Conservation (phyloP, 92 coral and sea anemone species). For the Plumapathes pennacea region DNA sequence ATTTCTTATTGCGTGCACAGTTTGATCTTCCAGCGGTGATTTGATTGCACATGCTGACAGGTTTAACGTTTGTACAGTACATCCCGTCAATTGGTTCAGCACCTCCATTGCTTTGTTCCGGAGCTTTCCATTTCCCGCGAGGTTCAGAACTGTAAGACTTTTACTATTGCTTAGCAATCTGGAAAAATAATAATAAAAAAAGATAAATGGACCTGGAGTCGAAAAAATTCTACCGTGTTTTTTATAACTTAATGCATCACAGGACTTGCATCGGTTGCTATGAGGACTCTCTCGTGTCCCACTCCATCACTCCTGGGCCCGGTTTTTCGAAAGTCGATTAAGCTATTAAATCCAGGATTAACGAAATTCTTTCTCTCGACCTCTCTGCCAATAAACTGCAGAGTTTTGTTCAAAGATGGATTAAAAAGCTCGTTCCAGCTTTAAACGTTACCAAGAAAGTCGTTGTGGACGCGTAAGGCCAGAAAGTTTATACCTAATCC, state of each 20-base stretch:
- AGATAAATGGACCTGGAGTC: neutral
- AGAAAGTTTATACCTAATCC: no score
- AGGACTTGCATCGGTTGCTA: neutral
- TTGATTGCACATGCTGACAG: conserved; percentile 74
- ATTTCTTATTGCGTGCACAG: conserved; percentile 10
- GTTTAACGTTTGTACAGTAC: conserved; percentile 30
- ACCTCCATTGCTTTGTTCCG: neutral
- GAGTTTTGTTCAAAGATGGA: no score
- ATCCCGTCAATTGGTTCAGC: neutral
- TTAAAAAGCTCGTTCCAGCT: no score
- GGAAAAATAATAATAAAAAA: neutral
- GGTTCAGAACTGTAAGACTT: conserved; percentile 42
- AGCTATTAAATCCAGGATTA: no score
- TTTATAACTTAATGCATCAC: no score
- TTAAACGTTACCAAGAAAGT: no score
- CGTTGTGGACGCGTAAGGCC: no score
- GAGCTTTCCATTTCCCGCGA: conserved; percentile 68
- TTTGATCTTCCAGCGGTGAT: conserved; percentile 53
- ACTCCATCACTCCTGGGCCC: neutral
- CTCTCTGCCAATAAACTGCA: no score
- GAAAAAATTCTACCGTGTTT: no score
- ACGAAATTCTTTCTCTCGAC: no score
- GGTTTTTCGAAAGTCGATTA: neutral
- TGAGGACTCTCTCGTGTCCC: neutral
- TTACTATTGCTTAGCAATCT: conserved; percentile 32